Conservation (phyloP, 2,888 invertebrate species). For the Lysandra coridon region DNA sequence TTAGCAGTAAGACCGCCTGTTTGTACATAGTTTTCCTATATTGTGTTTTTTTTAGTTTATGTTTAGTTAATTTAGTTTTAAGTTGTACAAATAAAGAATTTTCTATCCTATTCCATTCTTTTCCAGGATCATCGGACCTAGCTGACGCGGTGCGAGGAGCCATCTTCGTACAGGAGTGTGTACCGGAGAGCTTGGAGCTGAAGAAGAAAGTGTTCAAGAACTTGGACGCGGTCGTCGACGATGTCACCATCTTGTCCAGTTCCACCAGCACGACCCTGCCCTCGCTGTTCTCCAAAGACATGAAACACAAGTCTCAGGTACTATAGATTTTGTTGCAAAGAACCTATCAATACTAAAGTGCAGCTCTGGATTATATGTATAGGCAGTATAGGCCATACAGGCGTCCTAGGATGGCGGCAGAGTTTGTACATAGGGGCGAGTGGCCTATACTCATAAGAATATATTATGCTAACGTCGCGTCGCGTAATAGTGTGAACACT, state of each 20-base stretch:
- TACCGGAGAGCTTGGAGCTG: slow-evolving; percentile 92
- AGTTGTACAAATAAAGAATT: too few species aligned
- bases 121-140: slow-evolving; percentile 83
- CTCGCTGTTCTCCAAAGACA: slow-evolving; percentile 89
- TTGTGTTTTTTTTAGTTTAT: too few species aligned
- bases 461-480: too few species aligned
- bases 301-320: slow-evolving; percentile 86
- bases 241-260: slow-evolving; percentile 91
- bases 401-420: too few species aligned
- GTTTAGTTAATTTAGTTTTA: too few species aligned
- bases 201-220: slow-evolving; percentile 90
- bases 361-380: too few species aligned
- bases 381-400: too few species aligned
- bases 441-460: too few species aligned
- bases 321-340: not conserved
- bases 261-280: slow-evolving; percentile 96
- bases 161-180: slow-evolving; percentile 94
- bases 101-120: not conserved
- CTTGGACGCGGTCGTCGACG: slow-evolving; percentile 88
- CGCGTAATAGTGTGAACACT: too few species aligned
- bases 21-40: too few species aligned
- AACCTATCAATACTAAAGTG: not conserved
- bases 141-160: slow-evolving; percentile 87
- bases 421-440: too few species aligned
- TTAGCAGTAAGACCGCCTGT: too few species aligned